phyloP scores from a whole-genome alignment of 2,797 vertebrate genomes.

The Chelon labrosus region DNA sequence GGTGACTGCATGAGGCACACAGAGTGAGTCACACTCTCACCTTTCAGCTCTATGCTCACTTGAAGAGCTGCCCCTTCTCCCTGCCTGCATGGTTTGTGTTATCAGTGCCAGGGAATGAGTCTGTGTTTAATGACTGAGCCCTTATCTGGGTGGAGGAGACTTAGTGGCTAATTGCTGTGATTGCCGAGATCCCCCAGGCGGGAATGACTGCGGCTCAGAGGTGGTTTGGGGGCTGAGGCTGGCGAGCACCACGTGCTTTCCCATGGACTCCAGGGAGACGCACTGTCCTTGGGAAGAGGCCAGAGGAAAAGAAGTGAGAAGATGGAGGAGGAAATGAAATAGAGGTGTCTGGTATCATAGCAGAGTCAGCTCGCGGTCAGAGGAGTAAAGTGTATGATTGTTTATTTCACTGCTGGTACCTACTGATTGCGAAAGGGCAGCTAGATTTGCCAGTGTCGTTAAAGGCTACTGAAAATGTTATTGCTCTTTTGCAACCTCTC shows the following conservation, averaged over 20 bases:
- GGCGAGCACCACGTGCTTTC: slow-evolving; percentile 71
- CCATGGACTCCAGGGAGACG: slow-evolving; percentile 70
- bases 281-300: slow-evolving; percentile 84
- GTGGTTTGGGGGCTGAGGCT: slow-evolving; percentile 74
- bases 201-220: slow-evolving; percentile 71
- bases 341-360: slow-evolving; percentile 36
- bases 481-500: background rate
- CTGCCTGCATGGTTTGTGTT: slow-evolving; percentile 73
- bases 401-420: background rate
- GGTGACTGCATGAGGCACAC: slow-evolving; percentile 44
- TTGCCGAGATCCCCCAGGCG: slow-evolving; percentile 83
- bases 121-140: slow-evolving; percentile 87
- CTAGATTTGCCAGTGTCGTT: background rate
- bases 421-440: slow-evolving; percentile 16
- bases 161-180: slow-evolving; percentile 89
- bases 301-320: slow-evolving; percentile 60
- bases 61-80: slow-evolving; percentile 73
- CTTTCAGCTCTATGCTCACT: slow-evolving; percentile 70
- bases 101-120: slow-evolving; percentile 85
- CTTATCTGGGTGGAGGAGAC: slow-evolving; percentile 88
- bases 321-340: slow-evolving; percentile 23
- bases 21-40: slow-evolving; percentile 58
- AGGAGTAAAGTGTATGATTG: slow-evolving; percentile 18
- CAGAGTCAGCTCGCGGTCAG: slow-evolving; percentile 57
- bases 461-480: background rate